Percentiles rank a stretch among this genome's conserved stretches.
Conservation (phyloP, 2,113 vertebrate genomes). For the Pedionomus torquatus region DNA sequence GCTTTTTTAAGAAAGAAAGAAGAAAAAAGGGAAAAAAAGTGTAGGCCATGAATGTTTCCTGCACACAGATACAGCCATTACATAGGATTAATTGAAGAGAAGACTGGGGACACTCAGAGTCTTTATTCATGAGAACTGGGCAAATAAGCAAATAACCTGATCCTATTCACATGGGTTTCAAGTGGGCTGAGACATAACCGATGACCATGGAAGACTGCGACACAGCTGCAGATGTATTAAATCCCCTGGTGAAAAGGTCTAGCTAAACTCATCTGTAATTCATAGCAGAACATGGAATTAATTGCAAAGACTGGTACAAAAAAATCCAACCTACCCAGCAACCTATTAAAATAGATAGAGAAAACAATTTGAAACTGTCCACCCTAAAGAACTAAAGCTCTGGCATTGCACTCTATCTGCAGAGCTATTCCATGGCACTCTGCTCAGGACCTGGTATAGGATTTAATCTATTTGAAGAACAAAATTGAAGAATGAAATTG, state of each 20-base stretch:
- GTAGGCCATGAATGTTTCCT: background rate
- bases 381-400: background rate
- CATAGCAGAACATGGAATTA: background rate
- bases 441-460: background rate
- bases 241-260: background rate
- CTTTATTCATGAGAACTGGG: background rate
- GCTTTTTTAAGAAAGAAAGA: background rate
- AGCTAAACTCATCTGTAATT: background rate
- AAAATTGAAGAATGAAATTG: background rate
- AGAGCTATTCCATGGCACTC: background rate
- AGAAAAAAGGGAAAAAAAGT: background rate
- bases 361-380: background rate
- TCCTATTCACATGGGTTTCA: background rate
- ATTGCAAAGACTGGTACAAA: background rate
- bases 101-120: background rate
- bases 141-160: background rate
- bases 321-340: background rate
- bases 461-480: background rate
- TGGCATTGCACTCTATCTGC: background rate
- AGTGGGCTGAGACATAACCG: background rate
- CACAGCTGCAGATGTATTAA: background rate
- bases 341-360: background rate
- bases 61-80: background rate
- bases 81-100: background rate
- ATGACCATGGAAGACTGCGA: background rate